Percentiles rank a stretch among this genome's conserved stretches.
These are phyloP conservation scores for Lasioglossum lativentre DNA, from an alignment of 2,888 invertebrate genomes.

Conservation along the genomic window DNA sequence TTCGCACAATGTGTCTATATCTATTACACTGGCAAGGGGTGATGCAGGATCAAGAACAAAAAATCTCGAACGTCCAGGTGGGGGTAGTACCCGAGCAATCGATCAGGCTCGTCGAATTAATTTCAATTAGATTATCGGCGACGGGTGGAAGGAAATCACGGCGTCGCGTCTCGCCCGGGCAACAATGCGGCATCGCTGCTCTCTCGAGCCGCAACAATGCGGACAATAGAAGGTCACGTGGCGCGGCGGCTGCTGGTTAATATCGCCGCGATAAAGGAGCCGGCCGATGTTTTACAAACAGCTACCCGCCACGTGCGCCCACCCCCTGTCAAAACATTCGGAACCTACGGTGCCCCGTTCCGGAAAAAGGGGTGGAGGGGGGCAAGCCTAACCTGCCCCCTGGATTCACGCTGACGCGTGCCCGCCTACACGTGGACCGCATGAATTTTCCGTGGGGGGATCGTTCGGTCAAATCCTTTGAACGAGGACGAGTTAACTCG, in stretches of 20 bases:
- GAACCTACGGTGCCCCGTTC: constrained; percentile 32
- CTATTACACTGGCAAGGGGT: too few species aligned
- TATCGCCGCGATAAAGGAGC: constrained; percentile 82
- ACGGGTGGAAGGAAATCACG: constrained; percentile 71
- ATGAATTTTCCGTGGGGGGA: constrained; percentile 14
- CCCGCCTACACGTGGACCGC: constrained; percentile 10
- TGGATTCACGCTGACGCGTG: neutral
- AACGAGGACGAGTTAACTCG: constrained; percentile 15
- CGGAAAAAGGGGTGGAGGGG: constrained; percentile 23
- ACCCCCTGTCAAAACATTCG: constrained; percentile 84
- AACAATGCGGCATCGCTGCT: constrained; percentile 74
- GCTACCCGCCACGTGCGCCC: constrained; percentile 81
- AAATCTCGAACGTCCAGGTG: neutral
- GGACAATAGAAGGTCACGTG: constrained; percentile 77
- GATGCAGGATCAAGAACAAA: too few species aligned
- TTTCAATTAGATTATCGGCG: constrained; percentile 79
- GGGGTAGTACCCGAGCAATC: neutral
- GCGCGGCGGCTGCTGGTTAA: constrained; percentile 75
- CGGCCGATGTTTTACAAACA: constrained; percentile 84
- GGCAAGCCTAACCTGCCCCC: constrained; percentile 39
- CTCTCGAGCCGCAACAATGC: constrained; percentile 83
- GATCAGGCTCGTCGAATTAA: constrained; percentile 64
- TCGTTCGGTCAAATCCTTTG: neutral
- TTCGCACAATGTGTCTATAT: too few species aligned
- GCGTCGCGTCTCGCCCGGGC: constrained; percentile 46